Evolutionary conservation across 2,888 invertebrate species (phyloP).

Genomic region (Temnothorax rugatulus): DNA sequence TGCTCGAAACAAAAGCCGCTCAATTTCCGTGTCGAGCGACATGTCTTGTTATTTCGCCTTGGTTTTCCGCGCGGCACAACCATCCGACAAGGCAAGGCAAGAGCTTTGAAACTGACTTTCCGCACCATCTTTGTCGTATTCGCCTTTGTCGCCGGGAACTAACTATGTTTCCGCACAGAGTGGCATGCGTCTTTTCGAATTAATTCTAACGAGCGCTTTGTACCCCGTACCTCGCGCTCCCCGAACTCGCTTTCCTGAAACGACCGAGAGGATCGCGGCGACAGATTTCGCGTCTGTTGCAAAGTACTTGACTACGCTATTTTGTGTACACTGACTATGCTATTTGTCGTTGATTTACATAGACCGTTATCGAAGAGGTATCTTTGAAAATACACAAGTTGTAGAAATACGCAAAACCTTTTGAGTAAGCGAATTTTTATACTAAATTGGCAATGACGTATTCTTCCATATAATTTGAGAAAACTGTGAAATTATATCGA

Average conservation of each 20-base stretch:
- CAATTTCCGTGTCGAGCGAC: slow-evolving; percentile 30
- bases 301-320: neutral
- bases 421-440: neutral
- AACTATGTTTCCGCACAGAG: slow-evolving; percentile 60
- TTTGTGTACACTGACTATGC: neutral
- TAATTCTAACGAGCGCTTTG: slow-evolving; percentile 66
- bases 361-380: neutral
- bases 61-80: slow-evolving; percentile 27
- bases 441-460: neutral
- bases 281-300: slow-evolving; percentile 14
- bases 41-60: slow-evolving; percentile 30
- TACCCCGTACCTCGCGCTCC: slow-evolving; percentile 43
- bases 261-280: slow-evolving; percentile 18
- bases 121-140: slow-evolving; percentile 49
- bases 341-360: neutral
- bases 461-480: neutral
- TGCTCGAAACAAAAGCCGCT: slow-evolving; percentile 17
- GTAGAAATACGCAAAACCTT: neutral
- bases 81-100: neutral
- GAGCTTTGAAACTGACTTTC: slow-evolving; percentile 61
- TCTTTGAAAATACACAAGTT: neutral
- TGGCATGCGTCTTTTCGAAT: slow-evolving; percentile 57
- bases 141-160: slow-evolving; percentile 52
- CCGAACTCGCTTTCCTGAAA: slow-evolving; percentile 13
- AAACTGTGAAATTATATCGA: neutral